Percentiles rank a stretch among this genome's conserved stretches.
Conservation (phyloP, 2,113 vertebrate species). For the Peromyscus californicus region DNA sequence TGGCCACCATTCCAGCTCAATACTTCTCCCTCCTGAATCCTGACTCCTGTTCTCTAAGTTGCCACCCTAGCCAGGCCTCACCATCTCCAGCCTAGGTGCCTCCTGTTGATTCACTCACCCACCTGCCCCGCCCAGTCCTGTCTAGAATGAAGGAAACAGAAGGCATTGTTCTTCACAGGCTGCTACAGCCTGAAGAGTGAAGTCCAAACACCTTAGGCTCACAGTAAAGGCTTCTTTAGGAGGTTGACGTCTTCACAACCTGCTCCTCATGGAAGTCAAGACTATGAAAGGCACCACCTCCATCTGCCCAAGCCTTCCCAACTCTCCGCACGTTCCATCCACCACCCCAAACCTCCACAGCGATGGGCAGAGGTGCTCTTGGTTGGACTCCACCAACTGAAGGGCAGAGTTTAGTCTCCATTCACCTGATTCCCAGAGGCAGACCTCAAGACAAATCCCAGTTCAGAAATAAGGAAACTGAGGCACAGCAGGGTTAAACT, state of each 20-base stretch:
- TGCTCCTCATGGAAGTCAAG: neutral
- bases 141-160: neutral
- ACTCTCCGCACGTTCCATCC: neutral
- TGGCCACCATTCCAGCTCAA: neutral
- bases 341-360: neutral
- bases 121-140: neutral
- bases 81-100: neutral
- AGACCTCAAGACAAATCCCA: neutral
- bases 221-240: neutral
- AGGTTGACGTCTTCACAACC: neutral
- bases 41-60: neutral
- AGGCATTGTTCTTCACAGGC: neutral
- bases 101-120: neutral
- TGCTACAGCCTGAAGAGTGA: neutral
- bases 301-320: neutral
- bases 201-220: neutral
- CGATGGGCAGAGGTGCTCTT: too few species aligned
- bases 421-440: neutral
- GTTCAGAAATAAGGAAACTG: neutral
- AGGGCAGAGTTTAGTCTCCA: neutral
- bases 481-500: neutral
- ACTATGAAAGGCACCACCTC: neutral
- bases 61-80: fast-evolving
- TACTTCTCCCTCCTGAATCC: neutral
- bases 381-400: neutral